Conservation (phyloP, 2,113 vertebrate genomes). For the Macrotis lagotis region DNA sequence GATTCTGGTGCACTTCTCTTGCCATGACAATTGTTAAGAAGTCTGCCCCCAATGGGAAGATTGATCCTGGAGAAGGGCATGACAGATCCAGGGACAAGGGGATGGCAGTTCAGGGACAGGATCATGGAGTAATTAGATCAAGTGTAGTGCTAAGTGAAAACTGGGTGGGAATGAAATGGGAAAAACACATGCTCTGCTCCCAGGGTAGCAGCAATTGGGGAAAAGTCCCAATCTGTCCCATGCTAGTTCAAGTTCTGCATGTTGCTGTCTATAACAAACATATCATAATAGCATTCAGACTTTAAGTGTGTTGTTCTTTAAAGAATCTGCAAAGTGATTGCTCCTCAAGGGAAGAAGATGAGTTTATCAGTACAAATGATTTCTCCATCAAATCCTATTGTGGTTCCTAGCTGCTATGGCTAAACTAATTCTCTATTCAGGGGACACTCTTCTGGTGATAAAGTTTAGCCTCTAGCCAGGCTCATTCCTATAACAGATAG, state of each 20-base stretch:
- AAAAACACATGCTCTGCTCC: neutral
- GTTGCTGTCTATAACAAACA: neutral
- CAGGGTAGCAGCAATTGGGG: neutral
- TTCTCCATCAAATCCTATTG: neutral
- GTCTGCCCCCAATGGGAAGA: neutral
- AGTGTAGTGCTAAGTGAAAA: neutral
- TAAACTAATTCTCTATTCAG: neutral
- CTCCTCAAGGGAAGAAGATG: neutral
- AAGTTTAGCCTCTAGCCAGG: neutral
- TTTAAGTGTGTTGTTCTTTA: neutral
- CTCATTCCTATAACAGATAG: neutral
- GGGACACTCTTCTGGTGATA: neutral
- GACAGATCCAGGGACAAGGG: neutral
- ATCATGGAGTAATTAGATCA: neutral
- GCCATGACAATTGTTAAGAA: neutral
- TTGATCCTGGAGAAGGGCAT: neutral
- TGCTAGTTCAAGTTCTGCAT: neutral
- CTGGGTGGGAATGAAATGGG: neutral
- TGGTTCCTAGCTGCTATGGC: neutral
- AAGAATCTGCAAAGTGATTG: neutral
- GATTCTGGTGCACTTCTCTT: neutral
- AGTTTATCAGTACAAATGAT: neutral
- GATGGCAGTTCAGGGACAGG: neutral
- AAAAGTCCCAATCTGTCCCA: neutral
- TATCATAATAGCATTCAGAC: neutral